A percentile compares a stretch with the other conserved stretches of the same genome.
phyloP scores from a whole-genome alignment of 2,888 invertebrate genomes.

The Amphipyra berbera region DNA sequence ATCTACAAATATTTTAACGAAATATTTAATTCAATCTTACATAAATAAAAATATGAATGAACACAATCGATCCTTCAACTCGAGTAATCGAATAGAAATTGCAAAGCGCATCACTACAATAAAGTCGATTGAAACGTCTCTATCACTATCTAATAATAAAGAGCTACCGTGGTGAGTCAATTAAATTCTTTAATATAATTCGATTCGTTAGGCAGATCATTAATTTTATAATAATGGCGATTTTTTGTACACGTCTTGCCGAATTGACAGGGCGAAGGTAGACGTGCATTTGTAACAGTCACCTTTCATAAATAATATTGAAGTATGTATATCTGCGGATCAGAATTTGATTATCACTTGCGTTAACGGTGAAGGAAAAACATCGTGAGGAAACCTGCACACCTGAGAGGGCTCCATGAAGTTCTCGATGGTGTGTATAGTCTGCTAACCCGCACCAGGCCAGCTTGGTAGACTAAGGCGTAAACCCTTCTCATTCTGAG shows the following conservation, averaged over 20 bases:
- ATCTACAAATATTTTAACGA: not conserved
- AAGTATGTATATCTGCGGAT: no score
- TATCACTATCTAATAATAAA: conserved; percentile 68
- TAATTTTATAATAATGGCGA: conserved; percentile 49
- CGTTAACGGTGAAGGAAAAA: no score
- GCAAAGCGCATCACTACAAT: conserved; percentile 60
- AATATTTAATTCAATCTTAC: not conserved
- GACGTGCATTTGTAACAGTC: conserved; percentile 26
- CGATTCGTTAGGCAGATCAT: conserved; percentile 52
- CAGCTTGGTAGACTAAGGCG: no score
- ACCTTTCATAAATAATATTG: conserved; percentile 24
- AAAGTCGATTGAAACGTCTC: conserved; percentile 70
- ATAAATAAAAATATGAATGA: not conserved
- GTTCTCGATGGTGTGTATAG: no score
- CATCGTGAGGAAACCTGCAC: no score
- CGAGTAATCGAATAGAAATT: conserved; percentile 40
- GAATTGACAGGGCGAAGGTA: conserved; percentile 39
- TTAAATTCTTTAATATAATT: conserved; percentile 51
- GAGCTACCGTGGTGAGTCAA: conserved; percentile 50
- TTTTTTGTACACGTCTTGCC: conserved; percentile 26
- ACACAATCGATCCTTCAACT: conserved; percentile 19
- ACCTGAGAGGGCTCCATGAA: no score
- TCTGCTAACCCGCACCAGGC: no score
- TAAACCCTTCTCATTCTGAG: no score
- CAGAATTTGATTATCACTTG: no score